A percentile compares a stretch with the other conserved stretches of the same genome.
These are phyloP conservation scores for Strix aluco DNA, from an alignment of 2,113 vertebrate genomes.

Conservation along the genomic window DNA sequence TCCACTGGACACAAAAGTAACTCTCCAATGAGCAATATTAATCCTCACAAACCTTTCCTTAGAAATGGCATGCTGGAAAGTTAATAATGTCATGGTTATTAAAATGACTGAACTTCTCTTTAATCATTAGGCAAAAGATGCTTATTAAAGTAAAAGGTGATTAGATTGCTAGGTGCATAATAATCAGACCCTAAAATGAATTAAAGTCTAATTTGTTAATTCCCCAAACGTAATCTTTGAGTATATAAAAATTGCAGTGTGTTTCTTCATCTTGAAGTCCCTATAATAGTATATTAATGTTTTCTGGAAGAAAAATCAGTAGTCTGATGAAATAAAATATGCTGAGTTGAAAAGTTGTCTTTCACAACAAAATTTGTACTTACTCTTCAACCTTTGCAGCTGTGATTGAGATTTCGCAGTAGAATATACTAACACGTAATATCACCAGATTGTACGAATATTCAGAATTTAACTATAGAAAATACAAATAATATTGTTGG, in stretches of 20 bases:
- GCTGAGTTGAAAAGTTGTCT: neutral
- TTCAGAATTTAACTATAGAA: neutral
- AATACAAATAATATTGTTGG: neutral
- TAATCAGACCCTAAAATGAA: slow-evolving; percentile 45
- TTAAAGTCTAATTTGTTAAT: slow-evolving; percentile 53
- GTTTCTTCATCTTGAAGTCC: neutral
- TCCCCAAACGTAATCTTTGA: neutral
- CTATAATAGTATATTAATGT: neutral
- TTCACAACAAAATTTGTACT: neutral
- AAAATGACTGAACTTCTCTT: slow-evolving; percentile 58
- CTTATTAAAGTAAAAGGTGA: slow-evolving; percentile 65
- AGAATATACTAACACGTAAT: neutral
- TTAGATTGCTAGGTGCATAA: slow-evolving; percentile 54
- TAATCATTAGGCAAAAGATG: slow-evolving; percentile 59
- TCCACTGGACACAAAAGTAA: slow-evolving; percentile 69
- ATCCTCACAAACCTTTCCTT: slow-evolving; percentile 69
- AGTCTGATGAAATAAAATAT: neutral
- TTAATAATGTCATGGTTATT: slow-evolving; percentile 73
- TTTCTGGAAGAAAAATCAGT: neutral
- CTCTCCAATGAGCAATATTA: slow-evolving; percentile 70
- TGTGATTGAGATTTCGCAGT: neutral
- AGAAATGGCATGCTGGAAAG: slow-evolving; percentile 70
- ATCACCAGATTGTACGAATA: neutral
- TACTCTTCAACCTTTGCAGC: neutral
- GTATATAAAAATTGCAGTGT: neutral